Base-by-base conservation (phyloP, 2,888 invertebrate species). In the Tryphoninae sp. region DNA sequence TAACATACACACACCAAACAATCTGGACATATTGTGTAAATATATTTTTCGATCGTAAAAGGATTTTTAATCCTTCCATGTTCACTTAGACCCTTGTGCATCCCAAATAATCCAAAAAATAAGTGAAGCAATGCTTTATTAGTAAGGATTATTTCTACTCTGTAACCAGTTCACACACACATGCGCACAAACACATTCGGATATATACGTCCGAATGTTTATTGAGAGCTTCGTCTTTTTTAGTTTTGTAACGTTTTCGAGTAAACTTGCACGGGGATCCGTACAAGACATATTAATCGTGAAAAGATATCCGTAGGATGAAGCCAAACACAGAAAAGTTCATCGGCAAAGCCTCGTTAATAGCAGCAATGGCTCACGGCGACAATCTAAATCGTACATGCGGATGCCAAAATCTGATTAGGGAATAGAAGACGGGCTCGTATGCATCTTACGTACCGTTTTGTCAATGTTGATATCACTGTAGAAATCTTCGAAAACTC, bases 291-390 rank as follows among this genome's bases (percentile, higher is more conserved):
- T 45, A 45, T 45, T 45, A 13, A 45, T 13, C 9, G 9, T 13
- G 13, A 11, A 45, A 45, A 45, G 2, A 13, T 13, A 2, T 9
- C 9, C 13, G 3, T 45, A 45, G 45, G 45, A 13, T 9, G 45
- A 2, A 45, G 9, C 45, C 9, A 13, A 45, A 45, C 9, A 45
- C 11, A 11, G 45, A 16, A 68, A 59, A 49, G 45, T 45, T 40
- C 9, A 62, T 51, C 72, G 72, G 61, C 72, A 59, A 26, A 19
- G 42, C 8, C 61, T 40, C 40, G 9, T 45, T 45, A 13, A 11
- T 45, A 9, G 53, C 33, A 55, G 55, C 53, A 72, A 72, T 72
- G 58, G 49, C 61, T 61, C 26, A 26, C 72, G 72, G 26, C 59
- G 59, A 72, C 26, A 1, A 13, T 42, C 49, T 13, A 45, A 23